These are phyloP conservation scores for Orthosia gothica DNA, from an alignment of 2,888 invertebrate genomes.

Conservation along the genomic window DNA sequence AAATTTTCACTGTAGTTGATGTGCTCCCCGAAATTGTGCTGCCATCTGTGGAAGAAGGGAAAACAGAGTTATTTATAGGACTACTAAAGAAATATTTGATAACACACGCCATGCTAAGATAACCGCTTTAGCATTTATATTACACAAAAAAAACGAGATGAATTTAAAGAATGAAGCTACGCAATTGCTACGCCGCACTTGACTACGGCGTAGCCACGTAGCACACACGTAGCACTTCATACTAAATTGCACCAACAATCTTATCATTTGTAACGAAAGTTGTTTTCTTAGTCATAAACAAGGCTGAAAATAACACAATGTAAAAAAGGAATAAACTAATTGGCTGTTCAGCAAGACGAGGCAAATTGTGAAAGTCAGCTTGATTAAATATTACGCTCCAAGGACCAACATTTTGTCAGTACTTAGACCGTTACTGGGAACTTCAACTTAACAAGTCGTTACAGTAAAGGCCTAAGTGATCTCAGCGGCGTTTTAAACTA, in stretches of 20 bases:
- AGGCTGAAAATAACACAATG: not conserved
- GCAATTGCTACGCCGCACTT: constrained; percentile 24
- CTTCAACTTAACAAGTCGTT: constrained; percentile 49
- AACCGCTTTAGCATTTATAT: too few species aligned
- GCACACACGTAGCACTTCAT: not conserved
- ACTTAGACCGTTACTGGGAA: constrained; percentile 33
- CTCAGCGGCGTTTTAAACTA: constrained; percentile 35
- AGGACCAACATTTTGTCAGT: constrained; percentile 55
- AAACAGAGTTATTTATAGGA: constrained; percentile 23
- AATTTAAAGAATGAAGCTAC: not conserved
- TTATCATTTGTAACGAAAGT: too few species aligned
- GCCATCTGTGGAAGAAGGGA: constrained; percentile 69
- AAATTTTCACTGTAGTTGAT: constrained; percentile 59
- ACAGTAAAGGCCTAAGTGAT: constrained; percentile 48
- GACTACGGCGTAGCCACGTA: constrained; percentile 29
- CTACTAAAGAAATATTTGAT: not conserved
- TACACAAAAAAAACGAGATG: too few species aligned
- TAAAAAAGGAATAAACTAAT: constrained; percentile 19
- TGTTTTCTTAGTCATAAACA: not conserved
- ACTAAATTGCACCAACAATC: not conserved
- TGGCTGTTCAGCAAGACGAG: constrained; percentile 14
- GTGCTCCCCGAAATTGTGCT: constrained; percentile 54
- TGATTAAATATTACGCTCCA: constrained; percentile 51
- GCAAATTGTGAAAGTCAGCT: constrained; percentile 40
- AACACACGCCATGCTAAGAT: not conserved